Evolutionary conservation across 2,797 vertebrate species (phyloP), one percentile per base, ranked within the genome.

Genomic region (Cossypha niveicapilla): DNA sequence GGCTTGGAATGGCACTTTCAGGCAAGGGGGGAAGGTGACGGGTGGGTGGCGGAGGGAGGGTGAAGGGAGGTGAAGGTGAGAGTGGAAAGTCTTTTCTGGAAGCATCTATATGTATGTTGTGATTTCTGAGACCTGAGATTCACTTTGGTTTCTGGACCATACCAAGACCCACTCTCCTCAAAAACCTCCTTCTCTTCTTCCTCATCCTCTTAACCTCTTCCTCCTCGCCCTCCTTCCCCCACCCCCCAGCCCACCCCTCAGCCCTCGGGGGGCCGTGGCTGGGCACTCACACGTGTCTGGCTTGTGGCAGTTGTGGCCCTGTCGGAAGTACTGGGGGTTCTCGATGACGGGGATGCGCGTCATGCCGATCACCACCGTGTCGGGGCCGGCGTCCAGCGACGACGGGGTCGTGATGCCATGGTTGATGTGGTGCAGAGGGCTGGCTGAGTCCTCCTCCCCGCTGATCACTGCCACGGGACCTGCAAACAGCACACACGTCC

Each of bases 221-320:
- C 63, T 84, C 61, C 75, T 80, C 1, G 1, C 57, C 61, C 78
- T 70, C 62, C 60, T 87, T 53, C 44, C 39, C 84, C 39, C 12
- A 0, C 2, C 8, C 56, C 84, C 65, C 65, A 67, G 3, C 85
- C 72, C 62, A 9, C 10, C 65, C 73, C 81, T 27, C 5, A 34
- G 9, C 53, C 58, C 45, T 35, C 3, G 60, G 80, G 90, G 90
- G 37, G 10, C 47, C 37, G 24, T 13, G 4, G 41, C 48, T 5
- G 18, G 35, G 95, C 96, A 99, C 99, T 99, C 97, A 99, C 99
- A 98, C 17, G 99, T 99, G 96, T 99, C 97, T 41, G 99, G 99
- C 95, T 99, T 99, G 98, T 98, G 99, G 97, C 99, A 99, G 97
- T 98, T 99, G 98, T 99, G 99, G 48, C 98, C 98, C n/a, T 99